phyloP scores from a whole-genome alignment of 2,113 vertebrate genomes.

The Colinus virginianus region DNA sequence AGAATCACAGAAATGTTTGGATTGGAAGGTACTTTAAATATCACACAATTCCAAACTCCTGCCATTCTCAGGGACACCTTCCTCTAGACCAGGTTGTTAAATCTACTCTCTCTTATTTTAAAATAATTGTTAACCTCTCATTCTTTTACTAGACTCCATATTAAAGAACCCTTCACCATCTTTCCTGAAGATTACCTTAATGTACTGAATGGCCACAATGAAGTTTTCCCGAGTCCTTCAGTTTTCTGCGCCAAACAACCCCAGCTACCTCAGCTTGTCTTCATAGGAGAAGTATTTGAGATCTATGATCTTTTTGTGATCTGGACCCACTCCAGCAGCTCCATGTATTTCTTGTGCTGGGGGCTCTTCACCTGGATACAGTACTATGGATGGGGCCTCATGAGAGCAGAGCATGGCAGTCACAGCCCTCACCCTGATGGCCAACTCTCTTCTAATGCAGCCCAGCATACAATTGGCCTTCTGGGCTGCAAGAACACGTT shows the following conservation, averaged over 20 bases:
- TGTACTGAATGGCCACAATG: not conserved
- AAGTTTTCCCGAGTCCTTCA: not conserved
- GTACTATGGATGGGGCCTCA: not conserved
- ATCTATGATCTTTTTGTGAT: not conserved
- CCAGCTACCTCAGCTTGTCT: not conserved
- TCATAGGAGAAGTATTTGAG: not conserved
- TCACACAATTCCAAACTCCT: not conserved
- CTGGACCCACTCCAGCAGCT: not conserved
- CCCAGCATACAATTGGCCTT: not conserved
- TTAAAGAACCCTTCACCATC: not conserved
- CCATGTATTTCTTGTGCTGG: not conserved
- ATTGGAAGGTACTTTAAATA: not conserved
- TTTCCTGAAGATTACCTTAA: not conserved
- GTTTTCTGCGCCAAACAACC: not conserved
- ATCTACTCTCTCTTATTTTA: not conserved
- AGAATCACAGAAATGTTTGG: not conserved
- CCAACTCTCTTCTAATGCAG: not conserved
- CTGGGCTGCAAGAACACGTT: not conserved
- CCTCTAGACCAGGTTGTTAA: not conserved
- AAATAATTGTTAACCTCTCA: not conserved
- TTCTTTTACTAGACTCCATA: not conserved
- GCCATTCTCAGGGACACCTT: not conserved
- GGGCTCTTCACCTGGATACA: not conserved
- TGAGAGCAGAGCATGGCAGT: not conserved
- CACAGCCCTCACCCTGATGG: not conserved